Evolutionary conservation across 1,140 invertebrate genomes (phyloP).

Genomic region (Cyclina sinensis): DNA sequence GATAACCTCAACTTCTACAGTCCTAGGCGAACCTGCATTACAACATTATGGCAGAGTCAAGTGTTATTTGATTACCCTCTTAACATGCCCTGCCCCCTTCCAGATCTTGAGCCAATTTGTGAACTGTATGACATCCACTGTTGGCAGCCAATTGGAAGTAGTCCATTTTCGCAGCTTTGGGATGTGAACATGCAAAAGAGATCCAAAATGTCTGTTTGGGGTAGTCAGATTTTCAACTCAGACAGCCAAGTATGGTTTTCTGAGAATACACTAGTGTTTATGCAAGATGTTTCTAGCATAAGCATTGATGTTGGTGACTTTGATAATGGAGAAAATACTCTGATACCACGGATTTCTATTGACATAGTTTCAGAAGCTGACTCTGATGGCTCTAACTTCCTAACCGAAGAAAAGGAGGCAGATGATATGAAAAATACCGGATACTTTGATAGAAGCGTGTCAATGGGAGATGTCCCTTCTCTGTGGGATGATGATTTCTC

Average conservation of each 20-base stretch:
- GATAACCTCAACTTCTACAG: neutral
- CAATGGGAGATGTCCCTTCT: slow-evolving; percentile 70
- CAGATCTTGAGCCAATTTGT: neutral
- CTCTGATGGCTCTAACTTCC: slow-evolving; percentile 60
- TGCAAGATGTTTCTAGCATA: slow-evolving; percentile 8
- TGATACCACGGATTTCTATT: slow-evolving; percentile 75
- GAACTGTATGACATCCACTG: slow-evolving; percentile 20
- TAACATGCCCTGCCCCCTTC: slow-evolving; percentile 9
- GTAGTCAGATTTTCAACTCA: slow-evolving; percentile 16
- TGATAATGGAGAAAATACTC: slow-evolving; percentile 65
- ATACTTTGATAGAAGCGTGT: slow-evolving; percentile 69
- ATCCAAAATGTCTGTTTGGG: slow-evolving; percentile 55
- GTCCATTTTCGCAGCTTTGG: slow-evolving; percentile 71
- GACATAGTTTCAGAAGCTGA: slow-evolving; percentile 69
- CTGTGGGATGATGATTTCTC: slow-evolving; percentile 54
- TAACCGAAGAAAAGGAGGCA: slow-evolving; percentile 59
- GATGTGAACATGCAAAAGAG: slow-evolving; percentile 76
- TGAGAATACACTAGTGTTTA: slow-evolving; percentile 45
- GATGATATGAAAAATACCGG: slow-evolving; percentile 11
- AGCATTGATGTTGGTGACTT: neutral
- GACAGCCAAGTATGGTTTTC: slow-evolving; percentile 51
- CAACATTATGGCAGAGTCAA: slow-evolving; percentile 54
- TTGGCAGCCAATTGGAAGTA: slow-evolving; percentile 45
- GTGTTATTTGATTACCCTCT: slow-evolving; percentile 43
- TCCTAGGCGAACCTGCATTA: slow-evolving; percentile 7